A percentile compares a stretch with the other conserved stretches of the same genome.
These are phyloP conservation scores for Panopea generosa DNA, from an alignment of 2,888 invertebrate species.

Conservation along the genomic window DNA sequence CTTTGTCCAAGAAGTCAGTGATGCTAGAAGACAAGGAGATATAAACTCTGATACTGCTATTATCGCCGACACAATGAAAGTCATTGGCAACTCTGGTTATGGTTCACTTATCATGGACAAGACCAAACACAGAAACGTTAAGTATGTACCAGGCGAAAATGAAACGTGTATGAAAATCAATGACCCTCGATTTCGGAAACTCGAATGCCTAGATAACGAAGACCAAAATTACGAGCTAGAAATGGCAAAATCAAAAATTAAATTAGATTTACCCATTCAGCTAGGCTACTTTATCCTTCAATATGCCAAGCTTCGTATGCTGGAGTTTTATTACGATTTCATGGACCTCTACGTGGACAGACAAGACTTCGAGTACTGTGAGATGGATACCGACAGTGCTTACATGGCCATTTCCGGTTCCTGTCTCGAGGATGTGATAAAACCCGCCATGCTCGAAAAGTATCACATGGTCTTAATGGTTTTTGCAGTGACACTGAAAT, in stretches of 20 bases:
- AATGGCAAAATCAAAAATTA: constrained; percentile 48
- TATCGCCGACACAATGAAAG: constrained; percentile 34
- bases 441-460: constrained; percentile 24
- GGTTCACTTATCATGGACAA: constrained; percentile 58
- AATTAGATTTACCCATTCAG: constrained; percentile 60
- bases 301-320: constrained; percentile 66
- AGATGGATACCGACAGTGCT: constrained; percentile 66
- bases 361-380: constrained; percentile 51
- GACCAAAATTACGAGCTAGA: constrained; percentile 51
- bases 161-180: constrained; percentile 35
- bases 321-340: constrained; percentile 63
- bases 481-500: constrained; percentile 33
- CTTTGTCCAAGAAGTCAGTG: constrained; percentile 8
- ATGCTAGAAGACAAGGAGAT: constrained; percentile 25
- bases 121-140: constrained; percentile 26
- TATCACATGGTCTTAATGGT: constrained; percentile 25
- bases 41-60: constrained; percentile 19
- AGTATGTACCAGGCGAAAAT: constrained; percentile 41
- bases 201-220: constrained; percentile 38
- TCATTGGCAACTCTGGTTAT: constrained; percentile 45
- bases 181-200: constrained; percentile 45
- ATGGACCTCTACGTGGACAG: constrained; percentile 58
- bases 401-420: constrained; percentile 56
- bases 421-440: constrained; percentile 32
- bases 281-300: constrained; percentile 64